Percentiles rank a stretch among this genome's conserved stretches.
Evolutionary conservation across 2,888 invertebrate species (phyloP).

Genomic region (Tetramorium bicarinatum): DNA sequence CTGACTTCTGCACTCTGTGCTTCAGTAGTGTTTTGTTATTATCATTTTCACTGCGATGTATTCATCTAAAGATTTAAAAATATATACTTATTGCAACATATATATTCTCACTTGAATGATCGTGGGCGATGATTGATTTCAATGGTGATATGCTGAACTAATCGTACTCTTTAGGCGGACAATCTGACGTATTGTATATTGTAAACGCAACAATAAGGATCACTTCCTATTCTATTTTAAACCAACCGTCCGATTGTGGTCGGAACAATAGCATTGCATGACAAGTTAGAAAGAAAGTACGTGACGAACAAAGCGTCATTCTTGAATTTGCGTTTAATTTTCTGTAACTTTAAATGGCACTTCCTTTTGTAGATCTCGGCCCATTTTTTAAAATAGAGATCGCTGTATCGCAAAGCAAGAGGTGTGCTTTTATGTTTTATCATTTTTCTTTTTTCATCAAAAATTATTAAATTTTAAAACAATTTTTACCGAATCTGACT

Average conservation of each 20-base stretch:
- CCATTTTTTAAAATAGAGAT: background rate
- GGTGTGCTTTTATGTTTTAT: background rate
- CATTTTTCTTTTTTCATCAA: background rate
- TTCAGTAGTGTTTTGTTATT: background rate
- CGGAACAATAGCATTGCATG: constrained; percentile 44
- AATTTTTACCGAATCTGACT: background rate
- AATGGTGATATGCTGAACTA: background rate
- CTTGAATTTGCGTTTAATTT: constrained; percentile 49
- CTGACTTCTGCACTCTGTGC: background rate
- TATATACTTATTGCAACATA: background rate
- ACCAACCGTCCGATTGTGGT: background rate
- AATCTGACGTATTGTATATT: constrained; percentile 15
- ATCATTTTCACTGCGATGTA: background rate
- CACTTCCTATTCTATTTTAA: constrained; percentile 44
- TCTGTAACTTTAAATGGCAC: constrained; percentile 37
- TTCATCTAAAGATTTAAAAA: background rate
- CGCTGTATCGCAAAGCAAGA: background rate
- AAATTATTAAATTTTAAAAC: background rate
- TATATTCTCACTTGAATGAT: background rate
- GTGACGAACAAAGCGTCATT: constrained; percentile 41
- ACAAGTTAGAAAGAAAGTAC: constrained; percentile 46
- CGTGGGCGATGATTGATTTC: constrained; percentile 16
- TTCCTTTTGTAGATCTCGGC: constrained; percentile 18
- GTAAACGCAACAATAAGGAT: constrained; percentile 32
- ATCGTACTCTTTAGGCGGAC: constrained; percentile 17